Evolutionary conservation across 2,888 invertebrate species (phyloP).

Genomic region (Micoletzkya japonica): DNA sequence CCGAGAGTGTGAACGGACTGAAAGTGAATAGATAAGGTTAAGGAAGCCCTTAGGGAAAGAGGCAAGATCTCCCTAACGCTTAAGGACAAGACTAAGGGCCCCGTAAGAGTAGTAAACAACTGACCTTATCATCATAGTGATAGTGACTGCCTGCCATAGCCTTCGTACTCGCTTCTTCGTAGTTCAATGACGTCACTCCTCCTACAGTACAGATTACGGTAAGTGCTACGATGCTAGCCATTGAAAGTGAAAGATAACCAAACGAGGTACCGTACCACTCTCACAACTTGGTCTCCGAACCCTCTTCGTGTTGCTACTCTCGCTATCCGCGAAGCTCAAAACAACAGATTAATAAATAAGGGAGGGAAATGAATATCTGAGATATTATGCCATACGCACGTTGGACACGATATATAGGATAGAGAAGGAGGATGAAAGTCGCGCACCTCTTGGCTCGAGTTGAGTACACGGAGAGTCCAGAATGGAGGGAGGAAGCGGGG

Average conservation of each 20-base stretch:
- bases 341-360: not conserved
- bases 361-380: no score
- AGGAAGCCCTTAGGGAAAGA: not conserved
- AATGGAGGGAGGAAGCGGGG: slow-evolving; percentile 71
- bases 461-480: slow-evolving; percentile 67
- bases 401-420: no score
- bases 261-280: slow-evolving; percentile 16
- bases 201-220: not conserved
- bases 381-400: no score
- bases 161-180: slow-evolving; percentile 73
- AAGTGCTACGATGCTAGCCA: not conserved
- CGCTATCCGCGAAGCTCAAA: slow-evolving; percentile 17
- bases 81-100: no score
- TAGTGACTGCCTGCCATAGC: slow-evolving; percentile 77
- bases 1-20: slow-evolving; percentile 28
- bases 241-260: not conserved
- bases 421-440: not conserved
- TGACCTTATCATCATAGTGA: slow-evolving; percentile 61
- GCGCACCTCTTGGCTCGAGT: slow-evolving; percentile 29
- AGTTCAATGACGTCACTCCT: slow-evolving; percentile 52
- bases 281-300: slow-evolving; percentile 30
- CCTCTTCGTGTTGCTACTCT: slow-evolving; percentile 5
- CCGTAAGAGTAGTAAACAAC: not conserved
- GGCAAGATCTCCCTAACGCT: not conserved
- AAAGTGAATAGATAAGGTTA: not conserved